These are phyloP conservation scores for Crioceris asparagi DNA, from an alignment of 2,888 invertebrate species.

Conservation along the genomic window DNA sequence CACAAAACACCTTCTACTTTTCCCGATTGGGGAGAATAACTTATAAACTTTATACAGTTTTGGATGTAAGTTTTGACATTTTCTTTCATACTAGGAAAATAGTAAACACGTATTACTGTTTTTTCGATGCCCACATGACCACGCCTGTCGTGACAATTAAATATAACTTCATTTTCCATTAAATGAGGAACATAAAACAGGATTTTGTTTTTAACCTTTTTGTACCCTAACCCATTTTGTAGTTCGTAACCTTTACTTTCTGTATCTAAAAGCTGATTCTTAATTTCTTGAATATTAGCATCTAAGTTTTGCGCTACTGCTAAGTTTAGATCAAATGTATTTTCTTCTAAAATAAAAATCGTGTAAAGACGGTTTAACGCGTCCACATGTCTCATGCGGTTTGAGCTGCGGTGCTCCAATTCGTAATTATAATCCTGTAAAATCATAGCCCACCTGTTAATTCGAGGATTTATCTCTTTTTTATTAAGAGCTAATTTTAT, in stretches of 20 bases:
- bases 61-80: constrained; percentile 16
- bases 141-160: constrained; percentile 5
- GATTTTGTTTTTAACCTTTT: constrained; percentile 6
- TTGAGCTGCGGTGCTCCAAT: constrained; percentile 14
- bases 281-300: constrained; percentile 14
- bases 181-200: constrained; percentile 9
- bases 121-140: constrained; percentile 8
- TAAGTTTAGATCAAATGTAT: constrained; percentile 19
- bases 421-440: constrained; percentile 20
- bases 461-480: constrained; percentile 25
- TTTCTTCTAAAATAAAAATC: constrained; percentile 19
- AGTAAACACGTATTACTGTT: constrained; percentile 5
- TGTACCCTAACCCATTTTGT: constrained; percentile 6
- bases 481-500: constrained; percentile 23
- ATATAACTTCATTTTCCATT: constrained; percentile 8
- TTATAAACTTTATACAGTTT: constrained; percentile 22
- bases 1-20: constrained; percentile 12
- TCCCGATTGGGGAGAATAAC: constrained; percentile 12
- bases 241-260: constrained; percentile 8
- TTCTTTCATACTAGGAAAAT: constrained; percentile 16
- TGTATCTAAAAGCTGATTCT: neutral
- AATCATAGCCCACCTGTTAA: constrained; percentile 22
- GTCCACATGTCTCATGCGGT: constrained; percentile 26
- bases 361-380: constrained; percentile 21
- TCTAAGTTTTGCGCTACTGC: constrained; percentile 17